Conservation (phyloP, 2,113 vertebrate species). For the Cettia cetti region DNA sequence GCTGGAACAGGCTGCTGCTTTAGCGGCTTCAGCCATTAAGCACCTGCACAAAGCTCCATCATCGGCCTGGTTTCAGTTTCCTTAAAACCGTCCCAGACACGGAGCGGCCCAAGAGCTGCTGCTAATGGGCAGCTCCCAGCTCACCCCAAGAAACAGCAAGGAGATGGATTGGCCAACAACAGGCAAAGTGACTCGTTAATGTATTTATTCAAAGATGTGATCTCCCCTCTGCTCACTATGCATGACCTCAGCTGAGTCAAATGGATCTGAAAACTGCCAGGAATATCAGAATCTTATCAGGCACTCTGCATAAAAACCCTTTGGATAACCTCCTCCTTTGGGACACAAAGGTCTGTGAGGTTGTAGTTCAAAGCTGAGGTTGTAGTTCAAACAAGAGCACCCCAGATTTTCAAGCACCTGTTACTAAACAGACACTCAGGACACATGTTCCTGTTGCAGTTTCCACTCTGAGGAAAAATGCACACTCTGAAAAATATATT, state of each 20-base stretch:
- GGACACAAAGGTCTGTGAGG: not conserved
- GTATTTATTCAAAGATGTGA: not conserved
- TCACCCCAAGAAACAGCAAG: not conserved
- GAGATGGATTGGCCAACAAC: not conserved
- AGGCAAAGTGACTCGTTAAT: not conserved
- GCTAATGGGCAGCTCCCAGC: not conserved
- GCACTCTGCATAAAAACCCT: not conserved
- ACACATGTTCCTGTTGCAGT: fast-evolving
- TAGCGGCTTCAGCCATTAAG: too few relatives aligned
- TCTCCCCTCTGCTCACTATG: not conserved
- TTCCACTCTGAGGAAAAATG: not conserved
- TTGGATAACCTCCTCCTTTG: not conserved
- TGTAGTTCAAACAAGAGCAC: not conserved
- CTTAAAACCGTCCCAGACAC: not conserved
- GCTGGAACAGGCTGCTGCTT: too few relatives aligned
- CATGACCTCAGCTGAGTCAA: not conserved
- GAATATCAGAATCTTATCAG: not conserved
- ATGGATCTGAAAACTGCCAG: not conserved
- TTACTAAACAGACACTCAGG: not conserved
- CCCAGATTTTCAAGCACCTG: not conserved
- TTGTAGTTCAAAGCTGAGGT: not conserved
- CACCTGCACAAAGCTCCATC: not conserved
- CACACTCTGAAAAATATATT: not conserved
- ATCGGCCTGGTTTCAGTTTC: not conserved
- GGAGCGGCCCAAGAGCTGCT: not conserved